phyloP scores from a whole-genome alignment of 2,113 vertebrate genomes.

The Zosterops hypoxanthus region DNA sequence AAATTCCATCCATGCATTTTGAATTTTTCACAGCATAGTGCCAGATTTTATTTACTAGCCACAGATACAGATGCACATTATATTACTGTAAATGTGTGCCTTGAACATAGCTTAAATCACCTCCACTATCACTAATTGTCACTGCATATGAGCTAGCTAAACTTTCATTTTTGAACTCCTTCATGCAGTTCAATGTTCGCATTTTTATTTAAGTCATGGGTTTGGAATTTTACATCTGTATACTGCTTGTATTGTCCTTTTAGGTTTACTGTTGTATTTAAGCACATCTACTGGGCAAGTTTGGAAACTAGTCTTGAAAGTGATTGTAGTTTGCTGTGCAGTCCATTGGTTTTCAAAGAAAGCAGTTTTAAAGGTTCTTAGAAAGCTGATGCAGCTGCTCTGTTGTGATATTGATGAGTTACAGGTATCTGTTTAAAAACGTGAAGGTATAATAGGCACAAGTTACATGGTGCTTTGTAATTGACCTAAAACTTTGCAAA shows the following conservation, averaged over 20 bases:
- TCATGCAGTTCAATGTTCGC: constrained; percentile 16
- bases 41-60: constrained; percentile 72
- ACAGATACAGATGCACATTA: constrained; percentile 40
- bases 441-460: constrained; percentile 69
- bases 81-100: constrained; percentile 61
- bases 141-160: constrained; percentile 55
- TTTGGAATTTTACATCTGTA: constrained; percentile 55
- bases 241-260: constrained; percentile 39
- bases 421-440: constrained; percentile 81
- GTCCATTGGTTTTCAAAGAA: constrained; percentile 70
- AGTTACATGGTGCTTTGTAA: constrained; percentile 80
- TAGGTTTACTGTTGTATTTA: constrained; percentile 58
- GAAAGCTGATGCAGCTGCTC: constrained; percentile 76
- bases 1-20: constrained; percentile 80
- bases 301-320: constrained; percentile 66
- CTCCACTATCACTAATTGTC: constrained; percentile 56
- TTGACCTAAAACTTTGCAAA: constrained; percentile 81
- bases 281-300: constrained; percentile 65
- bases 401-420: constrained; percentile 81
- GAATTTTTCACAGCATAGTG: constrained; percentile 68
- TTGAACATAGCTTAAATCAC: constrained; percentile 62
- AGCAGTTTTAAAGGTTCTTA: constrained; percentile 70
- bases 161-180: constrained; percentile 66
- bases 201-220: constrained; percentile 48
- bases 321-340: constrained; percentile 63